These are phyloP conservation scores for Rhadinocentrus ornatus DNA, from an alignment of 2,797 vertebrate species.

Conservation along the genomic window DNA sequence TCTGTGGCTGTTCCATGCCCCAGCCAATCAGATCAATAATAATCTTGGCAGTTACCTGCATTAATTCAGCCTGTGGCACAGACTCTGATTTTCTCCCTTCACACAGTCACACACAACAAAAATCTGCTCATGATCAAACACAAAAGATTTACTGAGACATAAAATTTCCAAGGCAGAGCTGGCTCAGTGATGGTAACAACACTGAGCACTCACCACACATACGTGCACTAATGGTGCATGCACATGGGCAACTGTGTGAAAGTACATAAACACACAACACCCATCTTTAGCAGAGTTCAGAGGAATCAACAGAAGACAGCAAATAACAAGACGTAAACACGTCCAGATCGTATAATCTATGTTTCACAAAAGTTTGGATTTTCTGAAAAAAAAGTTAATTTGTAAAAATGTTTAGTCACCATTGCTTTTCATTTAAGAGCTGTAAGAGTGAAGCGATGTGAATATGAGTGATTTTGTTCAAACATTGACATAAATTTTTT, in stretches of 20 bases:
- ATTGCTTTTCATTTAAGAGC: background rate
- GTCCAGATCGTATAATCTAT: slow-evolving; percentile 16
- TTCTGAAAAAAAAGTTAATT: background rate
- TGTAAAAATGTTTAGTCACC: background rate
- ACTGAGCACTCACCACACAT: slow-evolving; percentile 17
- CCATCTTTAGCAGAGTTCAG: slow-evolving; percentile 10
- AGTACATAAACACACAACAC: slow-evolving; percentile 14
- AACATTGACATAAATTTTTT: background rate
- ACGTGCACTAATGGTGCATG: background rate
- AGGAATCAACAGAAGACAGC: slow-evolving; percentile 26
- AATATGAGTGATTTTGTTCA: background rate
- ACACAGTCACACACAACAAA: slow-evolving; percentile 19
- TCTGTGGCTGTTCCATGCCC: background rate
- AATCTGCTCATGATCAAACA: slow-evolving; percentile 10
- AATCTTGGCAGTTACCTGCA: slow-evolving; percentile 2
- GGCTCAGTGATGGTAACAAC: slow-evolving; percentile 7
- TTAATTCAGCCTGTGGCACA: slow-evolving; percentile 11
- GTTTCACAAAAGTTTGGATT: slow-evolving; percentile 25
- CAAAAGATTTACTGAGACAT: slow-evolving; percentile 34
- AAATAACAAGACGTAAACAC: slow-evolving; percentile 19
- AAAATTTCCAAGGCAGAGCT: slow-evolving; percentile 24
- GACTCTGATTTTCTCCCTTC: slow-evolving; percentile 9
- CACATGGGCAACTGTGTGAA: background rate
- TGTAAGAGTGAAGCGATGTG: background rate
- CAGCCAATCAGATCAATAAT: slow-evolving; percentile 50